Base-by-base conservation (phyloP, 37 sponge, comb jelly and placozoan species). In the Mnemiopsis leidyi region DNA sequence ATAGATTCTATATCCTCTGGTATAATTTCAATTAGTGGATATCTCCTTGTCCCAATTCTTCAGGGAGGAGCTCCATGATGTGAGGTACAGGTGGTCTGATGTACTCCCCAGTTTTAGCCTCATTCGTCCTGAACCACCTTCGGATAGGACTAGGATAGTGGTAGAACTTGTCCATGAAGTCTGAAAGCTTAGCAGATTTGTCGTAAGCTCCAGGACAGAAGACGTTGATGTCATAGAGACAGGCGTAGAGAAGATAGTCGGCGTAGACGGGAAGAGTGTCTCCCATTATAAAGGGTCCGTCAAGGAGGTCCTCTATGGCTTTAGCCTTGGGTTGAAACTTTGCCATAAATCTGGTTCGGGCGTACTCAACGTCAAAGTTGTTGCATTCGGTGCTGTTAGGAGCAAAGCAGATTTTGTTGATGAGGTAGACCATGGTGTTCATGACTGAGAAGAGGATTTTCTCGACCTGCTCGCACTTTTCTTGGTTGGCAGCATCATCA, bases 321-420 rank as follows among this genome's bases (percentile, higher is more conserved):
- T 33, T 9, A 26, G 32, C 32, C 18, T 77, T 77, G 32, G 26
- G 79, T 32, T 28, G 36, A 32, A 77, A 77, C 79, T 77, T 77
- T 33, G 79, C 0, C 32, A 77, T 21, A 36, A 77, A 77, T 13
- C 79, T 26, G 79, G 79, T 31, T 0, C 79, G 33, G 35, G 79
- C 79, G 79, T 77, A 77, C 33, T 77, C 79, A 32, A 32, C 32
- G 18, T 77, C 79, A 34, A 77, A 77, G 36, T 77, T 36, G 79
- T 77, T 77, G 5, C 79, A 26, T 18, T 77, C 79, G 79, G 79
- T 26, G 79, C 32, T 77, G 36, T 77, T 77, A 36, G 79, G 79
- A 32, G 79, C 79, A 32, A 77, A 77, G 79, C 79, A 77, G 79
- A 77, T 77, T 36, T 77, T 77, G 79, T 77, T 77, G 79, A 77